Evolutionary conservation across 2,797 vertebrate species (phyloP).

Genomic region (Leuciscus waleckii): DNA sequence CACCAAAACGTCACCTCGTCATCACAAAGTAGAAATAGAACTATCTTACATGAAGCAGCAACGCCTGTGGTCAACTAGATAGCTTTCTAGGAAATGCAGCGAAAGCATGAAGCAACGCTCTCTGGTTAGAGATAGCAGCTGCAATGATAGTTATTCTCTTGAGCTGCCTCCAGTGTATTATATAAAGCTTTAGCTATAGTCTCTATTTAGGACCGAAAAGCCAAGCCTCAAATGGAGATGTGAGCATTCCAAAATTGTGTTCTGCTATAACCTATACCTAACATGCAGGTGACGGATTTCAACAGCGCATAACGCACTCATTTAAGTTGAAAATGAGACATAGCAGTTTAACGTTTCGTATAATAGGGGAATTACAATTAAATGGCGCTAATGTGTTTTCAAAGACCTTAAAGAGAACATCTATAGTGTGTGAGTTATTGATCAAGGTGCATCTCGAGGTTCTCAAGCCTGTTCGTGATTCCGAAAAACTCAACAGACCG

Average conservation of each 20-base stretch:
- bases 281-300: neutral
- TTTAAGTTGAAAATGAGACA: neutral
- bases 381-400: neutral
- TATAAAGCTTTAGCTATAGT: neutral
- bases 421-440: neutral
- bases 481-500: slow-evolving; percentile 6
- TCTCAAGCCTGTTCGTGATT: neutral
- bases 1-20: slow-evolving; percentile 14
- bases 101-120: slow-evolving; percentile 59
- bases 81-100: slow-evolving; percentile 91
- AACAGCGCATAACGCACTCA: neutral
- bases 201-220: slow-evolving; percentile 10
- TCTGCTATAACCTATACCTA: neutral
- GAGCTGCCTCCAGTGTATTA: slow-evolving; percentile 1
- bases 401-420: neutral
- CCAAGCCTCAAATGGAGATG: neutral
- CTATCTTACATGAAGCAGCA: slow-evolving; percentile 69
- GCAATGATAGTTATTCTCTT: slow-evolving; percentile 47
- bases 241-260: neutral
- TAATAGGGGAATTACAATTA: neutral
- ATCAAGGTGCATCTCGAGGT: neutral
- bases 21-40: slow-evolving; percentile 54
- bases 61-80: slow-evolving; percentile 76
- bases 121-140: slow-evolving; percentile 68
- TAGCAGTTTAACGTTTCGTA: neutral